phyloP scores from a whole-genome alignment of 1,140 invertebrate species.

The Dinoponera quadriceps region DNA sequence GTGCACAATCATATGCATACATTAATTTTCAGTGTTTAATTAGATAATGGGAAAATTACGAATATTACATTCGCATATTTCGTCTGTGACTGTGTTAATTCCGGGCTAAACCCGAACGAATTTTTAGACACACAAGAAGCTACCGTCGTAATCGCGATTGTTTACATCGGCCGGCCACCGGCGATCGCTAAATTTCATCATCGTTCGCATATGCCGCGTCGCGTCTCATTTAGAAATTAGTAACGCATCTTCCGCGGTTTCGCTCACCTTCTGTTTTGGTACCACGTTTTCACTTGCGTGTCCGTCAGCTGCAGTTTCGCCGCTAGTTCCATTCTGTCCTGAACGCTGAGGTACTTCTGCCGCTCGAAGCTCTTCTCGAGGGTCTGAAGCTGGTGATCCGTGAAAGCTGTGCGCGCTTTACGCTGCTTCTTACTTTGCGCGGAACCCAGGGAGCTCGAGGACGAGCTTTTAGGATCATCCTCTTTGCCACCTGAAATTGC shows the following conservation, averaged over 20 bases:
- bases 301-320: constrained; percentile 98
- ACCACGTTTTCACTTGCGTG: constrained; percentile 99
- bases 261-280: constrained; percentile 97
- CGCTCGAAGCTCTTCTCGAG: constrained; percentile 99
- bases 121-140: not conserved
- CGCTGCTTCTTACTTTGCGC: constrained; percentile 94
- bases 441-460: constrained; percentile 87
- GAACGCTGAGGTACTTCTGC: constrained; percentile 99
- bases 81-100: not conserved
- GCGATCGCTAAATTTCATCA: constrained; percentile 29
- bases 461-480: constrained; percentile 83
- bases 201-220: constrained; percentile 29
- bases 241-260: constrained; percentile 23
- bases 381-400: constrained; percentile 98
- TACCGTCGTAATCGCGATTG: not conserved
- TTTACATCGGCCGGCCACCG: not conserved
- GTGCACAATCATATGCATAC: too few relatives aligned
- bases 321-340: constrained; percentile 99
- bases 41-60: not conserved
- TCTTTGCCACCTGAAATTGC: constrained; percentile 82
- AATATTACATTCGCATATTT: constrained; percentile 4
- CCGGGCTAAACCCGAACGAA: not conserved
- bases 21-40: not conserved
- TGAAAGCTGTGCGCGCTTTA: constrained; percentile 99
- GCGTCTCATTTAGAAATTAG: constrained; percentile 39